Percentiles rank a stretch among this genome's conserved stretches.
Conservation (phyloP, 2,113 vertebrate species). For the Ageneiosus marmoratus region DNA sequence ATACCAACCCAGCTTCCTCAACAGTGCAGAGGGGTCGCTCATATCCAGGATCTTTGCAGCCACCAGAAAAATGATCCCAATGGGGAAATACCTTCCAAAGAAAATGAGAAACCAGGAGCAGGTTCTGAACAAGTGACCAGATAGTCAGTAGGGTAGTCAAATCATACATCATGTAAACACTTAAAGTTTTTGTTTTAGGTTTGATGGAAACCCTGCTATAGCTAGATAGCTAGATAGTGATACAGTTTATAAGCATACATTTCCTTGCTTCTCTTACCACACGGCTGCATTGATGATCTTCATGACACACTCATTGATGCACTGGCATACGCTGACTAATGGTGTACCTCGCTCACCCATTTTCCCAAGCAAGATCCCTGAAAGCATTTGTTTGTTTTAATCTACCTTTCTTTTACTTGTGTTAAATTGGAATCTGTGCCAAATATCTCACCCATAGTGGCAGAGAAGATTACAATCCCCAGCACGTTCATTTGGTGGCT, state of each 20-base stretch:
- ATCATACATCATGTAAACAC: background rate
- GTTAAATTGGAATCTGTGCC: background rate
- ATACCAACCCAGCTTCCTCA: conserved; percentile 84
- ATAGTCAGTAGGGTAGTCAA: background rate
- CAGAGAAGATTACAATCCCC: conserved; percentile 89
- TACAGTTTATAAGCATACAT: background rate
- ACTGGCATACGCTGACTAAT: conserved; percentile 84
- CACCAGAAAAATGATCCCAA: conserved; percentile 86
- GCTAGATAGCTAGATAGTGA: too few species aligned
- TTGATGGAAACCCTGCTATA: background rate
- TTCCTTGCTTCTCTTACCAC: conserved; percentile 69
- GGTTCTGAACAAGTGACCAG: background rate
- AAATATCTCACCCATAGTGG: conserved; percentile 80
- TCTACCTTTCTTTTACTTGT: background rate
- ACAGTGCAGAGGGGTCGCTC: conserved; percentile 77
- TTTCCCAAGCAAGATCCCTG: conserved; percentile 82
- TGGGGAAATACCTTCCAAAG: conserved; percentile 83
- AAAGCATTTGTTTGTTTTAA: background rate
- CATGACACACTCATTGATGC: conserved; percentile 88
- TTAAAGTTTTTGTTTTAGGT: background rate
- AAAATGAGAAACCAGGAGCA: background rate
- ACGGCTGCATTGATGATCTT: conserved; percentile 86
- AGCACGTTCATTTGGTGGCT: conserved; percentile 89
- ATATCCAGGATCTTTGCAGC: conserved; percentile 89
- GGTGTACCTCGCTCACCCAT: conserved; percentile 84